Percentiles rank a stretch among this genome's conserved stretches.
These are phyloP conservation scores for Corythaixoides concolor DNA, from an alignment of 2,113 vertebrate genomes.

Conservation along the genomic window DNA sequence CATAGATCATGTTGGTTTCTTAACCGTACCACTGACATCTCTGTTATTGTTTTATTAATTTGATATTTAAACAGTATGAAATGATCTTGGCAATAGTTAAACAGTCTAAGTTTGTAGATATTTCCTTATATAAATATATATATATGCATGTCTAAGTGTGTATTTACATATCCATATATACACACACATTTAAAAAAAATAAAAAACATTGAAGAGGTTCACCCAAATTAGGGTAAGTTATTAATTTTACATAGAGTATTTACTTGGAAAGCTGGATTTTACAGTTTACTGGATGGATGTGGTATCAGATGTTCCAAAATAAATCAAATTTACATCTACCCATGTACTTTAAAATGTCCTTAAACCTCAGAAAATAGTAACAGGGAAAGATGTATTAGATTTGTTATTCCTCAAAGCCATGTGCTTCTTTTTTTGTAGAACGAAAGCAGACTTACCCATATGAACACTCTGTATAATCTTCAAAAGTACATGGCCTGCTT, in stretches of 20 bases:
- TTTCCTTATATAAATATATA: background rate
- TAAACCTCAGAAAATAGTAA: background rate
- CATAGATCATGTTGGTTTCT: background rate
- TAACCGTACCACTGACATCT: background rate
- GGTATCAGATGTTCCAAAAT: slow-evolving; percentile 3
- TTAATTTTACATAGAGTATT: background rate
- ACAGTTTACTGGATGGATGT: background rate
- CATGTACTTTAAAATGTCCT: background rate
- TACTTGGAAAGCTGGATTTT: slow-evolving; percentile 28
- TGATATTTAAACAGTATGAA: background rate
- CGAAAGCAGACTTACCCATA: background rate
- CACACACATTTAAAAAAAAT: background rate
- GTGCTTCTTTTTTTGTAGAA: background rate
- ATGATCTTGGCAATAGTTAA: background rate
- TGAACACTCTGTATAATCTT: background rate
- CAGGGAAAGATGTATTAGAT: background rate
- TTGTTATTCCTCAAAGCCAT: background rate
- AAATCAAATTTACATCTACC: background rate
- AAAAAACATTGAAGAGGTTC: background rate
- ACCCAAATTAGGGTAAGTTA: background rate
- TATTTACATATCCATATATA: slow-evolving; percentile 5
- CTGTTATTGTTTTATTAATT: slow-evolving; percentile 4
- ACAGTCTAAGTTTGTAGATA: background rate
- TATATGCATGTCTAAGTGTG: background rate
- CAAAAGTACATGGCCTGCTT: background rate